phyloP scores from a whole-genome alignment of 2,113 vertebrate genomes.

The Epinephelus moara region DNA sequence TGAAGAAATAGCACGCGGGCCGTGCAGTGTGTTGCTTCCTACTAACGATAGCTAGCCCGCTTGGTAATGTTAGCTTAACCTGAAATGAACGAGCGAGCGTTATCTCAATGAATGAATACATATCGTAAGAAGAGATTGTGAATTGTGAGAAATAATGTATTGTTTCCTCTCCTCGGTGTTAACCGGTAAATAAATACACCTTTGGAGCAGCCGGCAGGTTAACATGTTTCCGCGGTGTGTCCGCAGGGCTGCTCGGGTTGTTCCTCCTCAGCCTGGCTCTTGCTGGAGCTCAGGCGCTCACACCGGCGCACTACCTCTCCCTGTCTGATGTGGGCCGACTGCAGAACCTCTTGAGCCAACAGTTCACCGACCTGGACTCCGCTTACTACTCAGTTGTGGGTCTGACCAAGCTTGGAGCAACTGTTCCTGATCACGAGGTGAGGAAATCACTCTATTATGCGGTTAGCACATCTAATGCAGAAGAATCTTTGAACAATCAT shows the following conservation, averaged over 20 bases:
- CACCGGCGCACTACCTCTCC: constrained; percentile 90
- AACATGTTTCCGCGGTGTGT: neutral
- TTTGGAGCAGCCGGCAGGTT: neutral
- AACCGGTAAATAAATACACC: neutral
- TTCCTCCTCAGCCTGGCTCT: constrained; percentile 83
- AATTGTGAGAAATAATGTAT: neutral
- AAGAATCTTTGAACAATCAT: neutral
- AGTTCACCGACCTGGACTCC: constrained; percentile 87
- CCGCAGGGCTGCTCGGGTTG: constrained; percentile 82
- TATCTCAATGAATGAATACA: constrained; percentile 51
- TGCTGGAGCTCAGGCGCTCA: constrained; percentile 82
- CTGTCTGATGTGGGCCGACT: constrained; percentile 90
- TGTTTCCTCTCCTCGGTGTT: neutral
- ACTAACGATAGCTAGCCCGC: constrained; percentile 44
- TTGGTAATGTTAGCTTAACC: constrained; percentile 35
- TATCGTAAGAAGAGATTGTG: neutral
- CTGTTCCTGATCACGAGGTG: constrained; percentile 89
- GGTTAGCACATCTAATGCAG: neutral
- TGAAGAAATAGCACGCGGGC: neutral
- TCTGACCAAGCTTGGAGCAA: constrained; percentile 86
- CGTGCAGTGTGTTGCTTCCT: constrained; percentile 12
- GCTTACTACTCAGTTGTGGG: constrained; percentile 92
- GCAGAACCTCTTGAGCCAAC: constrained; percentile 86
- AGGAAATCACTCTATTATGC: constrained; percentile 34
- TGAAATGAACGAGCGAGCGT: constrained; percentile 13